Evolutionary conservation across 1,140 invertebrate species (phyloP).

Genomic region (Drosophila equinoxialis): DNA sequence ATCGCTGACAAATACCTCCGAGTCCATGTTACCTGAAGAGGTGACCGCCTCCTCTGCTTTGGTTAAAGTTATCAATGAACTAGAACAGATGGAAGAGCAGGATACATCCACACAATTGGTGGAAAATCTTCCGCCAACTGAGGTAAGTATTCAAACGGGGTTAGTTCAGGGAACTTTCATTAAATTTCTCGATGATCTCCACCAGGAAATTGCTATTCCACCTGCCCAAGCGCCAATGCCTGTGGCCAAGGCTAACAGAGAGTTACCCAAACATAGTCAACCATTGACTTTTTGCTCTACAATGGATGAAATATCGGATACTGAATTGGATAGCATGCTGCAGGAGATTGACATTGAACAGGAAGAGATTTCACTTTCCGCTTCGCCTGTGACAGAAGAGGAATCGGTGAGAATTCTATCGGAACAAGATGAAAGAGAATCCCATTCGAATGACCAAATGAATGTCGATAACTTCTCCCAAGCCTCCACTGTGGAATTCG

Average conservation of each 20-base stretch:
- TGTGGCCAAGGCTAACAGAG: conserved; percentile 13
- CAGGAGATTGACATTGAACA: conserved; percentile 76
- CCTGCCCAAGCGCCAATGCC: not conserved
- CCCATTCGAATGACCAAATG: conserved; percentile 61
- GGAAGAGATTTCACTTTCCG: conserved; percentile 34
- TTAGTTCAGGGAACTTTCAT: not conserved
- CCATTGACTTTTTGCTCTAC: conserved; percentile 80
- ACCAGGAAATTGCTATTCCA: conserved; percentile 3
- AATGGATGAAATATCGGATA: conserved; percentile 82
- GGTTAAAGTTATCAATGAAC: conserved; percentile 63
- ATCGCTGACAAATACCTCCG: conserved; percentile 63
- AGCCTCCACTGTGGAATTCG: conserved; percentile 79
- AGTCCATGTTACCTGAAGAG: conserved; percentile 64
- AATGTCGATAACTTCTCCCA: conserved; percentile 82
- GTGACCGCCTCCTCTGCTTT: conserved; percentile 66
- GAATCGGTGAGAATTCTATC: conserved; percentile 68
- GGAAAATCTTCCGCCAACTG: not conserved
- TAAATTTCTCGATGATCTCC: not conserved
- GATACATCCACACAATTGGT: conserved; percentile 49
- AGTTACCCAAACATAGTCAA: conserved; percentile 49
- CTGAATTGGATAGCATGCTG: conserved; percentile 81
- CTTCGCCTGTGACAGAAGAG: conserved; percentile 57
- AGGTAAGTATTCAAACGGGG: not conserved
- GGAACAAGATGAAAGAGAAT: conserved; percentile 67
- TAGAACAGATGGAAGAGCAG: conserved; percentile 43